phyloP scores from a whole-genome alignment of 1,140 invertebrate species.

The Pseudomyrmex concolor region DNA sequence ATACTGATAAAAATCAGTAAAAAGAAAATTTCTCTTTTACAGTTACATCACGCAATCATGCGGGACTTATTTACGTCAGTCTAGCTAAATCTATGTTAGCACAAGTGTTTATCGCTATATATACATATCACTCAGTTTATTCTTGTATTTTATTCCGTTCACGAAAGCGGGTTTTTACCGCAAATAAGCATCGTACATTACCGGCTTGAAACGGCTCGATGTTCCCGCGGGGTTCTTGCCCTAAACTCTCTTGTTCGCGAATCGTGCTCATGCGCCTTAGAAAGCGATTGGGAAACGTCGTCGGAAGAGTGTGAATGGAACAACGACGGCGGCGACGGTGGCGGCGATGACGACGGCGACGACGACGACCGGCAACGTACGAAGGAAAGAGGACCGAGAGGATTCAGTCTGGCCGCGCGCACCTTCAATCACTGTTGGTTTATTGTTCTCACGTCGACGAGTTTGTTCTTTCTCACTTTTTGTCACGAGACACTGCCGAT shows the following conservation, averaged over 20 bases:
- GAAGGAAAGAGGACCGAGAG: constrained; percentile 62
- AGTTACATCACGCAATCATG: neutral
- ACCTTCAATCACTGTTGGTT: constrained; percentile 76
- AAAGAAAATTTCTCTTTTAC: too few relatives aligned
- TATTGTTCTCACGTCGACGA: constrained; percentile 21
- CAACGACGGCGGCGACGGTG: constrained; percentile 58
- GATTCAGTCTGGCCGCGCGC: constrained; percentile 79
- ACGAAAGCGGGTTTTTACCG: constrained; percentile 2
- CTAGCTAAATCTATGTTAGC: too few relatives aligned
- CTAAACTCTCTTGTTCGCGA: constrained; percentile 31
- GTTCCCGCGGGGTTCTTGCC: constrained; percentile 37
- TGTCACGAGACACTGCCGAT: too few relatives aligned
- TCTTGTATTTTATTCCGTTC: constrained; percentile 38
- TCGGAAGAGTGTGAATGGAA: constrained; percentile 65
- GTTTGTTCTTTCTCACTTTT: neutral
- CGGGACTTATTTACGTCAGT: neutral
- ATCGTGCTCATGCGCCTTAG: constrained; percentile 64
- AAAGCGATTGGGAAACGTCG: constrained; percentile 48
- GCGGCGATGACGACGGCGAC: constrained; percentile 13
- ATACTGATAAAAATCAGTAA: too few relatives aligned
- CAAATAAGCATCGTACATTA: constrained; percentile 37
- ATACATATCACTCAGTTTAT: neutral
- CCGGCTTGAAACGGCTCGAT: constrained; percentile 3
- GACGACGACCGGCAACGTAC: constrained; percentile 30
- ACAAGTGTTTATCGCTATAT: too few relatives aligned